These are phyloP conservation scores for Xylocampa areola DNA, from an alignment of 2,888 invertebrate genomes.

Conservation along the genomic window DNA sequence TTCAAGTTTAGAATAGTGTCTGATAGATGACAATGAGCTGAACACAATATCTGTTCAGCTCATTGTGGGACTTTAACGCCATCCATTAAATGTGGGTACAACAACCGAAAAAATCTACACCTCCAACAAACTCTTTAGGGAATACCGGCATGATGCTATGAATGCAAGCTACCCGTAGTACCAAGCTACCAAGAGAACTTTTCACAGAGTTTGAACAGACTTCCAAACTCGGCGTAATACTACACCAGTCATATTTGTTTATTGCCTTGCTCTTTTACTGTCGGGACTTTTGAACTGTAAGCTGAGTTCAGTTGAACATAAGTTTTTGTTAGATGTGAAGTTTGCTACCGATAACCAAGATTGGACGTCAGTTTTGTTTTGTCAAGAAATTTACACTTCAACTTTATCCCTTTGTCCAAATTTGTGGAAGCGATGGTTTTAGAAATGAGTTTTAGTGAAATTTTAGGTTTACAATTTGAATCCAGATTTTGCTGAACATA, in stretches of 20 bases:
- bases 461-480: neutral
- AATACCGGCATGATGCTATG: no score
- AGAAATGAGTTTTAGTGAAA: neutral
- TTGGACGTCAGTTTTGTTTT: slow-evolving; percentile 33
- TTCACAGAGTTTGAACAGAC: neutral
- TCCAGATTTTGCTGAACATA: neutral
- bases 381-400: slow-evolving; percentile 21
- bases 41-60: no score
- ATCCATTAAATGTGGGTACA: no score
- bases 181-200: slow-evolving; percentile 24
- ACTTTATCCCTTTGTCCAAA: slow-evolving; percentile 18
- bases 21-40: no score
- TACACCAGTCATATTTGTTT: slow-evolving; percentile 45
- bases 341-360: slow-evolving; percentile 36
- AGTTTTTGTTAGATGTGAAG: slow-evolving; percentile 38
- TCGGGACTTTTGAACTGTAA: slow-evolving; percentile 30
- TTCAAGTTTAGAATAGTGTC: no score
- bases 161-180: no score
- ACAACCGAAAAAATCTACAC: no score
- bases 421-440: neutral
- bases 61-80: no score
- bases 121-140: no score
- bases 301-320: slow-evolving; percentile 23
- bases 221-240: slow-evolving; percentile 24
- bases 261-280: slow-evolving; percentile 38